Evolutionary conservation across 1,140 invertebrate genomes (phyloP), one percentile per base, ranked within the genome.

Genomic region (Galleria mellonella): DNA sequence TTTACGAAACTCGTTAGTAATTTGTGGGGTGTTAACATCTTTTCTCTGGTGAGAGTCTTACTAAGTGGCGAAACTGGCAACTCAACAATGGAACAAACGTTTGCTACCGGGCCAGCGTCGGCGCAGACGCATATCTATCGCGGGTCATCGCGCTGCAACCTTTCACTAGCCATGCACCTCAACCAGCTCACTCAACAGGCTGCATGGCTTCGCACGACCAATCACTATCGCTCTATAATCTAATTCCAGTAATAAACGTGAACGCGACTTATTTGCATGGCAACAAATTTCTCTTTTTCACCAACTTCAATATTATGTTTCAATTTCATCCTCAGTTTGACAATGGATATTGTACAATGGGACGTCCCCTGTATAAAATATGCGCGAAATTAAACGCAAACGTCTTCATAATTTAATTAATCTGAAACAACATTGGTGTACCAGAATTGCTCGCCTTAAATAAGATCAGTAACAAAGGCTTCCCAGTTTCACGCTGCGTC

Each of bases 1-100:
- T 76, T 82, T 81, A 78, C 72, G 71, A 79, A 77, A 82, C 73
- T 65, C 57, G 63, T 72, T 66, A 65, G 70, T 70, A 75, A 73
- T 79, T 75, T 72, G 62, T 62, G 51, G 55, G 60, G 56, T 64
- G 64, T 72, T 71, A 66, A 66, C 57, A 60, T 72, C 60, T 64
- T 71, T 72, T 77, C 68, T 66, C 61, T 62, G 62, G 81, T 73
- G 81, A 82, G 81, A 84, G 81, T 79, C 11, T 55, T 64, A 67
- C 55, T 81, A 78, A 84, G 60, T 82, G 77, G 70, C 58, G 75
- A 74, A 77, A 83, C 73, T 57, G 55, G 17, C 17, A 46, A 49
- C 39, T 55, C 37, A 32, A 79, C 79, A 81, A 78, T 77, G 51
- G 63, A 65, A 60, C 56, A 57, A 59, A 54, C 43, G 66, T 56